Percentiles rank a stretch among this genome's conserved stretches.
Evolutionary conservation across 2,797 vertebrate species (phyloP).

Genomic region (Ceyx erithaca): DNA sequence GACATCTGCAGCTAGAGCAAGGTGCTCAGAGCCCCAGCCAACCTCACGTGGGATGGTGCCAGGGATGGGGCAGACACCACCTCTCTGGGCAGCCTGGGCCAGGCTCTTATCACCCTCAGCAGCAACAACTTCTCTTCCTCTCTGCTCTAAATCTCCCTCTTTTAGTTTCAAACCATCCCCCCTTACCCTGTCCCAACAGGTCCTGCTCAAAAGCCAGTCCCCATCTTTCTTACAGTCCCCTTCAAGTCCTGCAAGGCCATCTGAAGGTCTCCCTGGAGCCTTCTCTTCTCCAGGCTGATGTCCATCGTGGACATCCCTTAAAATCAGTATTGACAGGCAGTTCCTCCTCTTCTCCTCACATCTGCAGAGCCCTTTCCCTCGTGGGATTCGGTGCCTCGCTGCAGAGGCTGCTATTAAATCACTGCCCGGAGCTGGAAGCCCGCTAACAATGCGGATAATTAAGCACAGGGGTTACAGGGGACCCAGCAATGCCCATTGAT

Average conservation of each 20-base stretch:
- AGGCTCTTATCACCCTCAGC: background rate
- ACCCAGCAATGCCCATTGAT: background rate
- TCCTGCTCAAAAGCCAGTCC: background rate
- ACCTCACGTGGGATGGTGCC: background rate
- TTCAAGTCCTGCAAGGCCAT: background rate
- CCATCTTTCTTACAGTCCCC: background rate
- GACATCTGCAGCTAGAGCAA: background rate
- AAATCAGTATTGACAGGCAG: background rate
- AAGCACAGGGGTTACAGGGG: background rate
- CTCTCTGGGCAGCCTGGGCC: background rate
- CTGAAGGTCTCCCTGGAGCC: background rate
- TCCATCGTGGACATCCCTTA: background rate
- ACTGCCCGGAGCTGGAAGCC: background rate
- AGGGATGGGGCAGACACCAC: background rate
- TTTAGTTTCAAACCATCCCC: background rate
- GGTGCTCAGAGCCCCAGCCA: background rate
- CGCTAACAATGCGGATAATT: background rate
- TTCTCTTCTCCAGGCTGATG: background rate
- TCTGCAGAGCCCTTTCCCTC: background rate
- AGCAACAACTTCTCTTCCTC: background rate
- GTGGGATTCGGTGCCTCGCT: fast-evolving
- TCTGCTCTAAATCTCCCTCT: background rate
- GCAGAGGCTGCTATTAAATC: background rate
- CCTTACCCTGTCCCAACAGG: background rate
- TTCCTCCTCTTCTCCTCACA: background rate